Percentiles rank a stretch among this genome's conserved stretches.
These are phyloP conservation scores for Lasioglossum calceatum DNA, from an alignment of 2,888 invertebrate genomes.

Conservation along the genomic window DNA sequence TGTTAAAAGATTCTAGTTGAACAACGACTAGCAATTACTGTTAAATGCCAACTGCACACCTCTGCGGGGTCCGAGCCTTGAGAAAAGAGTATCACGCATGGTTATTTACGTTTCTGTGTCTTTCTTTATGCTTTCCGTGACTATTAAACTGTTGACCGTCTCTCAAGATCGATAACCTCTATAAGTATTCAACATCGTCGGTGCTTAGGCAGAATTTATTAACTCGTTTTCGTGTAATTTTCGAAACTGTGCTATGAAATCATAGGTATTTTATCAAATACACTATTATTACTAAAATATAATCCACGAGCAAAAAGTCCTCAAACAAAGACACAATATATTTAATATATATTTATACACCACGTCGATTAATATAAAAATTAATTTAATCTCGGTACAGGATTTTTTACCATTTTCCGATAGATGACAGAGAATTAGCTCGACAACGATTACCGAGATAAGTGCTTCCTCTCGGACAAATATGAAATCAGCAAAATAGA, in stretches of 20 bases:
- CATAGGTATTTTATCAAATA: too few species aligned
- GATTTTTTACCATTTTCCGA: background rate
- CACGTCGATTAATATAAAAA: background rate
- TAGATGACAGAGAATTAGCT: background rate
- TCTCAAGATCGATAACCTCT: background rate
- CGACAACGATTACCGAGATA: background rate
- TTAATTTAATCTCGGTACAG: background rate
- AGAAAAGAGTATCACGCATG: constrained; percentile 1
- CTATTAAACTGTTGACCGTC: background rate
- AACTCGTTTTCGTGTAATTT: background rate
- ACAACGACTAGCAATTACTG: constrained; percentile 5
- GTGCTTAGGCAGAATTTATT: background rate
- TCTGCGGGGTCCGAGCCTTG: background rate
- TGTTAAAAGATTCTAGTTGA: constrained; percentile 10
- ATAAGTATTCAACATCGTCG: background rate
- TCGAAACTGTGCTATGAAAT: background rate
- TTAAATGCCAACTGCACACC: constrained; percentile 18
- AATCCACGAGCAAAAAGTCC: too few species aligned
- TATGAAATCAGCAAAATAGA: background rate
- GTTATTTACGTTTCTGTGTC: background rate
- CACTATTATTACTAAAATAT: too few species aligned
- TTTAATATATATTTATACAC: background rate
- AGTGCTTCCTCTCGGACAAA: background rate
- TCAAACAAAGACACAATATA: too few species aligned
- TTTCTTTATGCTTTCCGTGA: background rate